Conservation (phyloP, 2,888 invertebrate genomes). For the Alcis repandata region DNA sequence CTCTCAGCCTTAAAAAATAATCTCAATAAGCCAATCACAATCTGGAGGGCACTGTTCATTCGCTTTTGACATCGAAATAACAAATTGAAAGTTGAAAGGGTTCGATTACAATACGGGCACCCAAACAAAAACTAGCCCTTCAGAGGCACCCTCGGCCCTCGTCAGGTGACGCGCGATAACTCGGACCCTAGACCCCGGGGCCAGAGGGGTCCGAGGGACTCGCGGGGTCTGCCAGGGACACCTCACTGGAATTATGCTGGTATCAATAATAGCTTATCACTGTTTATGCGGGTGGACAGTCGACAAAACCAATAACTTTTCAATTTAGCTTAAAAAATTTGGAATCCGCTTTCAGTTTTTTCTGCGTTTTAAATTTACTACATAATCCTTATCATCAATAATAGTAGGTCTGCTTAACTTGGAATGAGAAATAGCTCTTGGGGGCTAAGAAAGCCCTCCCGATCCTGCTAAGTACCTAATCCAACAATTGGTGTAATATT, state of each 20-base stretch:
- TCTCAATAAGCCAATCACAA: constrained; percentile 38
- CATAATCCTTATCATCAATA: no score
- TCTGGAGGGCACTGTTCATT: constrained; percentile 26
- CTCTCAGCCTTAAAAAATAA: constrained; percentile 21
- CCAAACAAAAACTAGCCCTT: constrained; percentile 34
- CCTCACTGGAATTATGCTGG: constrained; percentile 21
- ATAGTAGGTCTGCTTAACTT: no score
- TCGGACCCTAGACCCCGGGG: constrained; percentile 5
- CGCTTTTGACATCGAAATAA: constrained; percentile 40
- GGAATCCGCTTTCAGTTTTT: neutral
- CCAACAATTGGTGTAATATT: no score
- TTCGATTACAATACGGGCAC: constrained; percentile 45
- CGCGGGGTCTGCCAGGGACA: constrained; percentile 6
- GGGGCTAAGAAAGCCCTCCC: no score
- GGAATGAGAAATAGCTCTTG: no score
- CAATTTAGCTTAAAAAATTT: constrained; percentile 5
- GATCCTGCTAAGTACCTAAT: no score
- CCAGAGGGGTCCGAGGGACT: constrained; percentile 1
- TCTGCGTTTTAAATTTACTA: no score
- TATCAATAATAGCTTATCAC: constrained; percentile 31
- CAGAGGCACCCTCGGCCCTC: constrained; percentile 27
- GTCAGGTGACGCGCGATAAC: constrained; percentile 35
- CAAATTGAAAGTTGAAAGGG: constrained; percentile 42
- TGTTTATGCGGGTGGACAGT: constrained; percentile 28
- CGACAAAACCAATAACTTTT: constrained; percentile 5